Conservation (phyloP, 1,140 invertebrate species). For the Cyclargus thomasi region DNA sequence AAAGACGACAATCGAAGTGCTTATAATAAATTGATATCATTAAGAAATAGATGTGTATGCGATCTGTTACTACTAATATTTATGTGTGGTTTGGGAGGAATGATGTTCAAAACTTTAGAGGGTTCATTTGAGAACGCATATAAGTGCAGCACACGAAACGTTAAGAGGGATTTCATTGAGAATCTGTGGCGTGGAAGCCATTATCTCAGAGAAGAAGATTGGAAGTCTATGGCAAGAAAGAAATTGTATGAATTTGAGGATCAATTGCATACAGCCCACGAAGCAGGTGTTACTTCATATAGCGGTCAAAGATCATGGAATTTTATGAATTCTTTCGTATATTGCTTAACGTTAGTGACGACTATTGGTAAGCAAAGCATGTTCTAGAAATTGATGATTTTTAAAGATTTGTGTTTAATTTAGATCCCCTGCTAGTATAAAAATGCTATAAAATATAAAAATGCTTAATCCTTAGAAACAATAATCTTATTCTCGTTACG, state of each 20-base stretch:
- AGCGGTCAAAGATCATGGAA: constrained; percentile 92
- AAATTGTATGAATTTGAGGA: constrained; percentile 91
- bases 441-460: too few relatives aligned
- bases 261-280: constrained; percentile 87
- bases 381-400: neutral
- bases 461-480: too few relatives aligned
- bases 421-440: neutral
- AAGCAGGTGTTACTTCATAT: constrained; percentile 86
- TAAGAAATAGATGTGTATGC: constrained; percentile 81
- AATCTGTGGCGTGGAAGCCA: constrained; percentile 86
- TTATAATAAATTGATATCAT: constrained; percentile 69
- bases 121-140: constrained; percentile 89
- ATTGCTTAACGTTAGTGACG: constrained; percentile 92
- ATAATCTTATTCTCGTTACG: too few relatives aligned
- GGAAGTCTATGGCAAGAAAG: constrained; percentile 87
- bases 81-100: constrained; percentile 85
- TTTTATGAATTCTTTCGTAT: constrained; percentile 94
- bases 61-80: constrained; percentile 81
- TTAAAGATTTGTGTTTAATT: neutral
- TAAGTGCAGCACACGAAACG: constrained; percentile 90
- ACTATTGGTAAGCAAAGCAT: constrained; percentile 88
- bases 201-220: constrained; percentile 88
- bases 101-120: constrained; percentile 86
- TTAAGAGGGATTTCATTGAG: constrained; percentile 90
- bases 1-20: constrained; percentile 77